These are phyloP conservation scores for Eretmocerus hayati DNA, from an alignment of 2,888 invertebrate genomes.

Conservation along the genomic window DNA sequence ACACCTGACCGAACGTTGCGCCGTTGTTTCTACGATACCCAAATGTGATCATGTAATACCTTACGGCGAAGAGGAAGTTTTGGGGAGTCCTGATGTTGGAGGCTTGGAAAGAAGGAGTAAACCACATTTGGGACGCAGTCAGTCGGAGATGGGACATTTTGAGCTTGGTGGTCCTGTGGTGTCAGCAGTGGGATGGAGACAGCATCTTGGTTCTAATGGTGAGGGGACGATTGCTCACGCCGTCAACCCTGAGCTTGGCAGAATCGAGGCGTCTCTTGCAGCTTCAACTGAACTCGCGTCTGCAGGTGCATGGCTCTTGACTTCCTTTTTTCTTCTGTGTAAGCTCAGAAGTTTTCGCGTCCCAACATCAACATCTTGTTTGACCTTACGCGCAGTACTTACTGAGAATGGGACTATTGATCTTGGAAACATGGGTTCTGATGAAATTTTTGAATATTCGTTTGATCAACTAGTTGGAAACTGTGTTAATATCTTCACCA, in stretches of 20 bases:
- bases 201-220: slow-evolving; percentile 30
- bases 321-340: neutral
- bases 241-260: slow-evolving; percentile 31
- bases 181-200: slow-evolving; percentile 25
- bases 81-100: no score
- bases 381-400: no score
- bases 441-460: no score
- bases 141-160: slow-evolving; percentile 34
- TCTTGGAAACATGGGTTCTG: no score
- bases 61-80: slow-evolving; percentile 8
- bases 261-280: slow-evolving; percentile 18
- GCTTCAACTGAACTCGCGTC: slow-evolving; percentile 5
- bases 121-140: slow-evolving; percentile 22
- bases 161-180: slow-evolving; percentile 29
- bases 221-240: slow-evolving; percentile 35
- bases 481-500: no score
- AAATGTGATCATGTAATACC: slow-evolving; percentile 31
- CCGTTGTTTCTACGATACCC: slow-evolving; percentile 37
- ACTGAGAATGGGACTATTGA: no score
- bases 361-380: neutral
- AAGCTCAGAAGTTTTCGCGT: no score
- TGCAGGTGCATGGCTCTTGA: slow-evolving; percentile 15
- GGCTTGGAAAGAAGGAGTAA: neutral
- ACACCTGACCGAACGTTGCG: slow-evolving; percentile 20
- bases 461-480: no score